Evolutionary conservation across 2,113 vertebrate genomes (phyloP).

Genomic region (Pao palembangensis): DNA sequence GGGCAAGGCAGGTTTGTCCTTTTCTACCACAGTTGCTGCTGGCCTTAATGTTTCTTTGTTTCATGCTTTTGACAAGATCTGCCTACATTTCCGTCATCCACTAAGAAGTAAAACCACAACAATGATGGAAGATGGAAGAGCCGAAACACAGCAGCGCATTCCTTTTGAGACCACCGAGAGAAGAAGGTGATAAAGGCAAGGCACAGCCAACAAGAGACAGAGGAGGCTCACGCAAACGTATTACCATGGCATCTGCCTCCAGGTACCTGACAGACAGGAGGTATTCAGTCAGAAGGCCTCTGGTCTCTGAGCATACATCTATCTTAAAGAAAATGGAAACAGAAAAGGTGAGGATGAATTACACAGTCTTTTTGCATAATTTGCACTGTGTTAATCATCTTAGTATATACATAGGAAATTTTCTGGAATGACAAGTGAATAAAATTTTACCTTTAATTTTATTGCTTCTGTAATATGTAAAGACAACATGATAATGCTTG

Average conservation of each 20-base stretch:
- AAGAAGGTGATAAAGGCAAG: not conserved
- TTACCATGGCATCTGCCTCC: conserved; percentile 55
- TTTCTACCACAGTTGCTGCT: too few relatives aligned
- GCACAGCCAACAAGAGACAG: not conserved
- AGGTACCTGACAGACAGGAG: conserved; percentile 49
- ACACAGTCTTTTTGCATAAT: too few relatives aligned
- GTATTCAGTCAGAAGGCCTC: conserved; percentile 32
- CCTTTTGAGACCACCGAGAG: not conserved
- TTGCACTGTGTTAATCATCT: too few relatives aligned
- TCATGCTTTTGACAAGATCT: not conserved
- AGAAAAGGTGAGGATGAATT: conserved; percentile 47
- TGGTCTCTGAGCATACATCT: conserved; percentile 43
- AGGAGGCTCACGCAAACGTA: conserved; percentile 32
- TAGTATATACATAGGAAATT: too few relatives aligned
- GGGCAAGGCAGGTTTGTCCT: too few relatives aligned
- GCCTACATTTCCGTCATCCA: conserved; percentile 24
- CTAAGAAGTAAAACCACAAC: conserved; percentile 40
- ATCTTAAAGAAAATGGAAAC: conserved; percentile 59
- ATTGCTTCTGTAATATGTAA: too few relatives aligned
- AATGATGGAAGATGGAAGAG: conserved; percentile 26
- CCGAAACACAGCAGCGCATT: conserved; percentile 1
- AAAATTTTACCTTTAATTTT: too few relatives aligned
- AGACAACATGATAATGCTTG: too few relatives aligned
- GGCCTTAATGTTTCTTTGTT: too few relatives aligned
- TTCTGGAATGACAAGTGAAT: too few relatives aligned